These are phyloP conservation scores for Exaiptasia diaphana DNA, from an alignment of 64 coral and sea anemone genomes.

Conservation along the genomic window DNA sequence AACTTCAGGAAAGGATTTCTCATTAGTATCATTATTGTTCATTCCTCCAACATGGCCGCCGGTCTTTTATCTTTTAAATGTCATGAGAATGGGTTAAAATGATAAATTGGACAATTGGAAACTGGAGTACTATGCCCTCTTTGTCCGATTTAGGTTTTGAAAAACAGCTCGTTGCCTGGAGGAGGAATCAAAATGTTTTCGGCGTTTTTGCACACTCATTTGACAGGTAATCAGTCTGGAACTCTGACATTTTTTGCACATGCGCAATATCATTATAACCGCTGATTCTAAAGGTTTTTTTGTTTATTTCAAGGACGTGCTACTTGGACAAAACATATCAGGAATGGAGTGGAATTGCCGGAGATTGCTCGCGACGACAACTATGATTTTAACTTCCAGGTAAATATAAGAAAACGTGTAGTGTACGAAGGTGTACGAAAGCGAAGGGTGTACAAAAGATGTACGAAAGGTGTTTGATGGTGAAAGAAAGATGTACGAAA, in stretches of 20 bases:
- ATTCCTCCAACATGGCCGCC: too few relatives aligned
- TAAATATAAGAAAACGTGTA: too few relatives aligned
- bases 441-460: background rate
- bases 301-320: too few relatives aligned
- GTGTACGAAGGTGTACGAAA: background rate
- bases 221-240: slow-evolving; percentile 19
- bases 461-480: background rate
- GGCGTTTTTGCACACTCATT: slow-evolving; percentile 24
- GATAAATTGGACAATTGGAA: background rate
- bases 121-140: background rate
- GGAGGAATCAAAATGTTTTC: slow-evolving; percentile 17
- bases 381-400: slow-evolving; percentile 66
- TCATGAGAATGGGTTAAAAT: too few relatives aligned
- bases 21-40: too few relatives aligned
- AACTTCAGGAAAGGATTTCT: too few relatives aligned
- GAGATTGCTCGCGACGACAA: slow-evolving; percentile 58
- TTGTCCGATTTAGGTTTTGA: background rate
- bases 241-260: too few relatives aligned
- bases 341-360: slow-evolving; percentile 38
- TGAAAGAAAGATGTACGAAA: background rate
- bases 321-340: slow-evolving; percentile 33
- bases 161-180: background rate
- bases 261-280: too few relatives aligned
- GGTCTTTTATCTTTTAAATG: too few relatives aligned
- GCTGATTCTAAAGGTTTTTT: too few relatives aligned